Percentiles rank a stretch among this genome's conserved stretches.
phyloP scores from a whole-genome alignment of 2,113 vertebrate species.

The Pachycephala philippinensis region DNA sequence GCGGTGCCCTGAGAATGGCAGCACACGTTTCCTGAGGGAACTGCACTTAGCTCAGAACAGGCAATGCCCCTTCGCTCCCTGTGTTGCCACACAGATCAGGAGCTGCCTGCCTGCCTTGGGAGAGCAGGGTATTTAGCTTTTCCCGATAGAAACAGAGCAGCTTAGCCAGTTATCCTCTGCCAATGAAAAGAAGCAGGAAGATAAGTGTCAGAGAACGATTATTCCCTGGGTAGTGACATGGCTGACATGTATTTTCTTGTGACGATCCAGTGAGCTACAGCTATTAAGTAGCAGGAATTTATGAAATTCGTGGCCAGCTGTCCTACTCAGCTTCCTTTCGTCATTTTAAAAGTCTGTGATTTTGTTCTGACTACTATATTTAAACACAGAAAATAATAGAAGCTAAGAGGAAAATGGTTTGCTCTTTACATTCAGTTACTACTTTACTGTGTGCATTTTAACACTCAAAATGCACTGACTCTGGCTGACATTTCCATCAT shows the following conservation, averaged over 20 bases:
- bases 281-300: neutral
- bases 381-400: neutral
- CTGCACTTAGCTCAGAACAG: neutral
- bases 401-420: neutral
- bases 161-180: neutral
- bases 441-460: neutral
- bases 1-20: neutral
- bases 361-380: neutral
- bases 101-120: neutral
- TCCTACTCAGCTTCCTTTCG: neutral
- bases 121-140: neutral
- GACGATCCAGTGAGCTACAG: neutral
- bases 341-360: neutral
- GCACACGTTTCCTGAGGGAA: neutral
- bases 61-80: neutral
- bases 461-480: neutral
- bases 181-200: neutral
- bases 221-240: neutral
- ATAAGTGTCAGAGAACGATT: neutral
- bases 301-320: neutral
- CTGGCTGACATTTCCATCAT: neutral
- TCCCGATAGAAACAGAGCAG: neutral
- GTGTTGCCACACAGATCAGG: neutral
- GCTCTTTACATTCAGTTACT: neutral
- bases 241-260: neutral